phyloP scores from a whole-genome alignment of 2,797 vertebrate species.

The Decapterus maruadsi region DNA sequence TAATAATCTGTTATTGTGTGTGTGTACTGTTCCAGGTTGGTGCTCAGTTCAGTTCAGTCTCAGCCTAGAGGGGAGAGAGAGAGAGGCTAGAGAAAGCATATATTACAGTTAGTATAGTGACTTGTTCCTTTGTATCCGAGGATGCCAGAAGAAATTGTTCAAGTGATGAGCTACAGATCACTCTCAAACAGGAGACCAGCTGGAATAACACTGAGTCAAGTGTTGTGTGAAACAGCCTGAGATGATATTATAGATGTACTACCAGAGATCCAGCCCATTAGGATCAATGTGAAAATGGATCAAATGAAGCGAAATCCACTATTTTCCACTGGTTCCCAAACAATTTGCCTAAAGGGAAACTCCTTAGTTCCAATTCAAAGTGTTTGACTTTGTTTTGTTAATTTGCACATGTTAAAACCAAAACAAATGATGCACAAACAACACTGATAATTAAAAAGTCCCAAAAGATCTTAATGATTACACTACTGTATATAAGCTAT shows the following conservation, averaged over 20 bases:
- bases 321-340: background rate
- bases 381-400: no score
- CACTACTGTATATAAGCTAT: background rate
- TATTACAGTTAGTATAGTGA: conserved; percentile 85
- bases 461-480: background rate
- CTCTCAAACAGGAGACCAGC: conserved; percentile 59
- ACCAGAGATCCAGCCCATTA: background rate
- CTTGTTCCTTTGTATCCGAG: conserved; percentile 79
- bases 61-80: conserved; percentile 72
- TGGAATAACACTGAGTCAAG: conserved; percentile 47
- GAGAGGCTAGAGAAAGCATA: conserved; percentile 78
- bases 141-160: conserved; percentile 66
- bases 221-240: background rate
- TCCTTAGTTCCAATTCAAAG: background rate
- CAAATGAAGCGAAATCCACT: background rate
- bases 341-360: background rate
- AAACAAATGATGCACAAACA: background rate
- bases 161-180: conserved; percentile 40
- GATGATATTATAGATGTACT: background rate
- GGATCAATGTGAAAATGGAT: background rate
- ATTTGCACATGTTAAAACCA: background rate
- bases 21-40: conserved; percentile 84
- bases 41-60: conserved; percentile 83
- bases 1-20: conserved; percentile 85
- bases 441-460: background rate